Evolutionary conservation across 2,797 vertebrate species (phyloP), one percentile per base, ranked within the genome.

Genomic region (Sebastes glaucus): DNA sequence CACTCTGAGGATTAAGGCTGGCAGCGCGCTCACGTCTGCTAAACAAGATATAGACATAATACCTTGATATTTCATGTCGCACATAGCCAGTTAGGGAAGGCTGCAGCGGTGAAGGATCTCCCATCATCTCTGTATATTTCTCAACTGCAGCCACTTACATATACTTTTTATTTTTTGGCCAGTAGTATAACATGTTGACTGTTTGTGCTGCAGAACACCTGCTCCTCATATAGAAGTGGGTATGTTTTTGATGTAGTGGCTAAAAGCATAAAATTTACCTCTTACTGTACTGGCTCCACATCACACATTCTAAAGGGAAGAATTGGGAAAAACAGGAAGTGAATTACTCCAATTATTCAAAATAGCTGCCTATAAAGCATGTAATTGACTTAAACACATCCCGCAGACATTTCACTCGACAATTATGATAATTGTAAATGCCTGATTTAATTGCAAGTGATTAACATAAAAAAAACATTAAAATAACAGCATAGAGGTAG

Each of bases 1-100:
- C 86, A 80, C 87, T 82, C 78, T 2, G 57, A 86, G 92, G 88
- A 92, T 94, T 91, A 91, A 82, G 25, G 56, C 87, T 83, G 86
- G 87, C 92, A 85, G 69, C 10, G 71, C 10, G 82, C 85, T 78
- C 77, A 71, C 63, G 63, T 92, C 92, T 88, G 90, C 90, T 89
- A 53, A 90, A 90, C 82, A 79, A 87, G 91, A 93, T 89, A 88
- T 49, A 90, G 69, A 71, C 86, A 77, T 81, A 89, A 89, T 75
- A 88, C 88, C 87, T 89, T 85, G 80, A 86, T 85, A 77, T 85
- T 85, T 83, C 59, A 76, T 78, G 81, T 83, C 38, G 71, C 65
- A 46, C 56, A 28, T 64, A 86, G 73, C 67, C 67, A 75, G 80
- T 78, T 27, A 75, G 67, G 35, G 64, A 53, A 62, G 4, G 42